phyloP scores from a whole-genome alignment of 2,888 invertebrate genomes.

The Parnassius mnemosyne region DNA sequence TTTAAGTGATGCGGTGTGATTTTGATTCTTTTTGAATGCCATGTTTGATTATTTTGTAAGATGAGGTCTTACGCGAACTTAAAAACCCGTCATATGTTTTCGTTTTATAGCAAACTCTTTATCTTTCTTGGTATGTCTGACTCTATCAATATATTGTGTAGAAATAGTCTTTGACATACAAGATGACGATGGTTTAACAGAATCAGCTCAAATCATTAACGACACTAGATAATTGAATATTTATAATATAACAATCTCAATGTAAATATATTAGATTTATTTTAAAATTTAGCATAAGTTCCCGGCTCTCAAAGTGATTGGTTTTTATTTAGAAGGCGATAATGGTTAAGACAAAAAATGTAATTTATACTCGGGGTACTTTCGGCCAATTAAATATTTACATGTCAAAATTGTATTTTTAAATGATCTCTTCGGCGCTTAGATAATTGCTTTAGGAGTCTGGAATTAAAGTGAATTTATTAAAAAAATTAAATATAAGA shows the following conservation, averaged over 20 bases:
- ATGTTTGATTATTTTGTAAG: conserved; percentile 44
- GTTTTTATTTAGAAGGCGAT: conserved; percentile 64
- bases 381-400: conserved; percentile 75
- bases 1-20: conserved; percentile 45
- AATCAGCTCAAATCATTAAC: conserved; percentile 75
- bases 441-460: conserved; percentile 79
- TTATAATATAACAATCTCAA: conserved; percentile 74
- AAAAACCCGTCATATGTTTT: conserved; percentile 34
- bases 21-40: conserved; percentile 48
- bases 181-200: conserved; percentile 48
- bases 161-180: conserved; percentile 39
- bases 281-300: conserved; percentile 65
- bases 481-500: conserved; percentile 67
- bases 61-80: conserved; percentile 35
- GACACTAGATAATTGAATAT: conserved; percentile 76
- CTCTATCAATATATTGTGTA: conserved; percentile 39
- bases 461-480: conserved; percentile 76
- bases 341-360: conserved; percentile 54
- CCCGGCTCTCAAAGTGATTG: conserved; percentile 81
- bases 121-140: conserved; percentile 28
- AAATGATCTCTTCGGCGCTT: conserved; percentile 78
- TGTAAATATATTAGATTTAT: conserved; percentile 76
- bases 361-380: conserved; percentile 66
- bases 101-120: conserved; percentile 27
- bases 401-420: conserved; percentile 76